Evolutionary conservation across 2,888 invertebrate genomes (phyloP).

Genomic region (Cerastis rubricosa): DNA sequence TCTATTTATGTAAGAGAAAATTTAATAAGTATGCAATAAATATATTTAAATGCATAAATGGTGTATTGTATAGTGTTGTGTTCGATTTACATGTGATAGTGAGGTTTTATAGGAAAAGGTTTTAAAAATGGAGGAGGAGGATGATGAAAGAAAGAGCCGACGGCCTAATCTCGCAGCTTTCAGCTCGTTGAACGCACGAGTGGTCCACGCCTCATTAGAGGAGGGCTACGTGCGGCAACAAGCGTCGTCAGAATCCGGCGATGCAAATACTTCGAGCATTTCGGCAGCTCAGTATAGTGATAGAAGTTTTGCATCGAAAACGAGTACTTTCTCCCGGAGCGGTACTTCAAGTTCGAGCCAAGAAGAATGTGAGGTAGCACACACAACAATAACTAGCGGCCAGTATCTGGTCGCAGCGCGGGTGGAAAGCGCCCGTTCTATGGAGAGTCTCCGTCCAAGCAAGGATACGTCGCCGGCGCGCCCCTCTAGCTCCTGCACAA

Average conservation of each 20-base stretch:
- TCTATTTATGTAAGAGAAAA: conserved; percentile 78
- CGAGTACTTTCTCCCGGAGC: conserved; percentile 89
- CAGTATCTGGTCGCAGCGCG: conserved; percentile 90
- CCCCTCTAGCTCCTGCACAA: conserved; percentile 88
- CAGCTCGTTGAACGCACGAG: conserved; percentile 81
- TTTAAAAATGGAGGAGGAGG: conserved; percentile 87
- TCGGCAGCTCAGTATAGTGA: conserved; percentile 87
- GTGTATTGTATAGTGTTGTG: conserved; percentile 85
- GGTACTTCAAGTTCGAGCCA: conserved; percentile 93
- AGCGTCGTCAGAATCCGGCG: conserved; percentile 91
- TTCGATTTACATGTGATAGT: conserved; percentile 73
- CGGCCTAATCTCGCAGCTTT: conserved; percentile 84
- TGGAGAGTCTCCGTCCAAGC: conserved; percentile 93
- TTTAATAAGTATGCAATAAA: conserved; percentile 84
- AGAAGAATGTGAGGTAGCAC: conserved; percentile 92
- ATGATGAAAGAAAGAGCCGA: conserved; percentile 83
- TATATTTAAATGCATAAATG: conserved; percentile 80
- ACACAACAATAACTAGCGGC: conserved; percentile 85
- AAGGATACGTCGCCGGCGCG: conserved; percentile 90
- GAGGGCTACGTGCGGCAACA: conserved; percentile 82
- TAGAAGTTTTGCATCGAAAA: conserved; percentile 89
- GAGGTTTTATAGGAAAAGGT: conserved; percentile 70
- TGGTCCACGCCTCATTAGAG: conserved; percentile 84
- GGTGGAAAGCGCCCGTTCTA: conserved; percentile 92
- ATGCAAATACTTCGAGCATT: conserved; percentile 89